A percentile compares a stretch with the other conserved stretches of the same genome.
Conservation (phyloP, 2,888 invertebrate species). For the Tholera decimalis region DNA sequence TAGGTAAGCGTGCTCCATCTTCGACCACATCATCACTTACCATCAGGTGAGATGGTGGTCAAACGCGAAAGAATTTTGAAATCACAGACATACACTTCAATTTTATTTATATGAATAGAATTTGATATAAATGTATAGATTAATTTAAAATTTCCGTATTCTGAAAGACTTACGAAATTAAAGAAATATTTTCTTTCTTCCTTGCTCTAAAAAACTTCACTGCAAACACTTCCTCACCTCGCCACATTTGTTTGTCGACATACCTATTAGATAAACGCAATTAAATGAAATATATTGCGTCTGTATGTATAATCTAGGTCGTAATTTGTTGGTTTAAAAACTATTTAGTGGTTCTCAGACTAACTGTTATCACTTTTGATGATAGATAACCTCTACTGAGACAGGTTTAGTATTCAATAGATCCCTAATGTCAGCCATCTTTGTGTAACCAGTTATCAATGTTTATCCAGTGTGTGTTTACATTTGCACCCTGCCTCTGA, state of each 20-base stretch:
- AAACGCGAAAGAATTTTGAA: too few relatives aligned
- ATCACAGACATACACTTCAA: too few relatives aligned
- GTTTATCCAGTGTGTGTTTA: slow-evolving; percentile 83
- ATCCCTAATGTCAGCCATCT: slow-evolving; percentile 75
- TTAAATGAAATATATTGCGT: slow-evolving; percentile 33
- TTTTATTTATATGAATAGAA: too few relatives aligned
- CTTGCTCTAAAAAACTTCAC: slow-evolving; percentile 18
- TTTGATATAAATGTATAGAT: too few relatives aligned
- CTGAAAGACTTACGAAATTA: slow-evolving; percentile 7
- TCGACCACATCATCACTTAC: too few relatives aligned
- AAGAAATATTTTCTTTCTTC: slow-evolving; percentile 13
- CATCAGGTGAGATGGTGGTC: too few relatives aligned
- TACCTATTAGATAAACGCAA: slow-evolving; percentile 40
- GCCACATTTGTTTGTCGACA: slow-evolving; percentile 31
- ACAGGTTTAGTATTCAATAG: slow-evolving; percentile 60
- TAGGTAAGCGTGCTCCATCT: too few relatives aligned
- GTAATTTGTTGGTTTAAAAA: slow-evolving; percentile 40
- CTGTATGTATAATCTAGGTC: slow-evolving; percentile 31
- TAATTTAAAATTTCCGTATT: background rate
- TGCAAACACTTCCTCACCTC: slow-evolving; percentile 20
- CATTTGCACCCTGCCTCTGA: slow-evolving; percentile 73
- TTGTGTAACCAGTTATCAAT: slow-evolving; percentile 81
- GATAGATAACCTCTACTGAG: slow-evolving; percentile 61
- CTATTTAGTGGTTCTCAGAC: slow-evolving; percentile 41
- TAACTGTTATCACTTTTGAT: slow-evolving; percentile 58